Base-by-base conservation (phyloP, 64 coral and sea anemone genomes). In the Montipora sp. region DNA sequence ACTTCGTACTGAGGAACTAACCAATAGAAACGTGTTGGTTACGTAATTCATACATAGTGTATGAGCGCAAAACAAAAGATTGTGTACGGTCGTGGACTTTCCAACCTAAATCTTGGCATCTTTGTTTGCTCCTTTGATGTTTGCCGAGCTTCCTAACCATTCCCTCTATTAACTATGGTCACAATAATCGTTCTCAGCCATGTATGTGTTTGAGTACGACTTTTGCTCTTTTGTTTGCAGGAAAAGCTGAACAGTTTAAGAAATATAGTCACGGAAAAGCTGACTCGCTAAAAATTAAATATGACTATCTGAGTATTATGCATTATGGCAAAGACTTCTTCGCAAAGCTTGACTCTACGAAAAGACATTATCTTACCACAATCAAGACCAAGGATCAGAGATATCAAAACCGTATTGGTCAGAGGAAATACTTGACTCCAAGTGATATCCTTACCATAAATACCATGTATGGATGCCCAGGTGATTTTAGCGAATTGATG, bases 301-400 rank as follows among this genome's bases (percentile, higher is more conserved):
- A 98, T 74, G 94, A 98, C 36, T 98, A 98, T 19, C 21, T 81
- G 47, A 98, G 96, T 51, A 98, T 98, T 12, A 98, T 98, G 96
- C 96, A 98, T 46, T 98, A 98, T 83, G 96, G 96, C 15, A 92
- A 95, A 72, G 90, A 89, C 90, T 95, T 87, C 60, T 98, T 98
- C 68, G 96, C 87, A 19, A 98, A 95, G 55, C 53, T 95, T 7
- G 63, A 83, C 18, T 55, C 61, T 18, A 65, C 94, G 47, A 88
- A 93, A 48, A 78, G 44, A 21, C 57, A 83, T 57, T 82, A 91
- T 75, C 69, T 98, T 48, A 93, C 88, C 12, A 96, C 97, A 23
- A 91, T 98, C 47, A 36, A 94, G 71, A 94, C 97, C 15, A 88
- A 79, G 47, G 75, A 98, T 24, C 19, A 47, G 0, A 57, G 77